Percentiles rank a stretch among this genome's conserved stretches.
These are phyloP conservation scores for Anguilla japonica DNA, from an alignment of 2,113 vertebrate genomes.

Conservation along the genomic window DNA sequence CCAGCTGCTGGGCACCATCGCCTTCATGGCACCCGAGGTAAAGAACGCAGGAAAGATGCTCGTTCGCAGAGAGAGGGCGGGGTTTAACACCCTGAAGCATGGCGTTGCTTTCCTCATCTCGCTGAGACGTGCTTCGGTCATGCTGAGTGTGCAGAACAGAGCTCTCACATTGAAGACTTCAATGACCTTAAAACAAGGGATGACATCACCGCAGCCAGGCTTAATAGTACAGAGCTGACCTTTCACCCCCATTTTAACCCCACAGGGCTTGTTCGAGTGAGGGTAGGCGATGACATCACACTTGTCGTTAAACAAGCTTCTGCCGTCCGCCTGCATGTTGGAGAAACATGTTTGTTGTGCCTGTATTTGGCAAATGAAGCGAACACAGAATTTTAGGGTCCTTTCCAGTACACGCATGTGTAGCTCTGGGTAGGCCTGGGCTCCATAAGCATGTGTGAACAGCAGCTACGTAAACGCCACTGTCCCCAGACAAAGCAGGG, in stretches of 20 bases:
- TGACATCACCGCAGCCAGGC: not conserved
- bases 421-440: not conserved
- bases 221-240: not conserved
- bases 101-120: too few relatives aligned
- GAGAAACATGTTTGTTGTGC: not conserved
- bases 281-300: not conserved
- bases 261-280: not conserved
- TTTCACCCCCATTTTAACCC: not conserved
- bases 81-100: too few relatives aligned
- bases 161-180: not conserved
- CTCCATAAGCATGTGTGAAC: not conserved
- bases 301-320: not conserved
- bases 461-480: conserved; percentile 21
- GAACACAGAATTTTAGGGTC: too few relatives aligned
- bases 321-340: not conserved
- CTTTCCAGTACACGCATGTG: too few relatives aligned
- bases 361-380: too few relatives aligned
- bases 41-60: conserved; percentile 25
- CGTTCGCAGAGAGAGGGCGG: not conserved
- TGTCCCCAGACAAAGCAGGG: conserved; percentile 18
- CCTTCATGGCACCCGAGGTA: conserved; percentile 90
- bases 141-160: not conserved
- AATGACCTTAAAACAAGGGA: not conserved
- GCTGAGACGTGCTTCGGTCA: too few relatives aligned
- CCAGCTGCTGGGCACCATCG: conserved; percentile 85